Conservation (phyloP, 2,888 invertebrate species). For the Cepaea hortensis region DNA sequence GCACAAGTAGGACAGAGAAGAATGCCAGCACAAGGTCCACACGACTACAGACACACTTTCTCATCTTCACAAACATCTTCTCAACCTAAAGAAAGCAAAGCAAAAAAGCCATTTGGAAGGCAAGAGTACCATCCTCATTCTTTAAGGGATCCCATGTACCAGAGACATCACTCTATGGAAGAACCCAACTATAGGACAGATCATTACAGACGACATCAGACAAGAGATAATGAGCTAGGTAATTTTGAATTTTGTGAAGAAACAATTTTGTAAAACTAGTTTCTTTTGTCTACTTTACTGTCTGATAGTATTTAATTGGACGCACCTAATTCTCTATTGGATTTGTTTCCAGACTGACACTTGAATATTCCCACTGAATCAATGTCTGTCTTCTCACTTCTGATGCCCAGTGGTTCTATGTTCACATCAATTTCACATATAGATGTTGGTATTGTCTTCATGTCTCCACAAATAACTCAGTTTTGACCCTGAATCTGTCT, state of each 20-base stretch:
- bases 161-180: constrained; percentile 10
- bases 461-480: too few relatives aligned
- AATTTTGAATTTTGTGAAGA: not conserved
- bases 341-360: too few relatives aligned
- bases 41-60: not conserved
- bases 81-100: not conserved
- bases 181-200: not conserved
- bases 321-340: too few relatives aligned
- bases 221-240: not conserved
- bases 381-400: too few relatives aligned
- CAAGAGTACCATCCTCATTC: not conserved
- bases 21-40: not conserved
- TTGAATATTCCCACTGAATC: too few relatives aligned
- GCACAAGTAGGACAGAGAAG: not conserved
- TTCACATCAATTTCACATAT: too few relatives aligned
- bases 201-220: not conserved
- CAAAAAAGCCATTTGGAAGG: not conserved
- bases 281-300: not conserved
- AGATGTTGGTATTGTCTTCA: too few relatives aligned
- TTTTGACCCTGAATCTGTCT: too few relatives aligned
- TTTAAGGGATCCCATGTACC: not conserved
- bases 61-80: constrained; percentile 8
- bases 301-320: too few relatives aligned
- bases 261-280: not conserved
- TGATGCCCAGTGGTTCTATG: too few relatives aligned